Evolutionary conservation across 1,140 invertebrate species (phyloP).

Genomic region (Geopemphigus sp.): DNA sequence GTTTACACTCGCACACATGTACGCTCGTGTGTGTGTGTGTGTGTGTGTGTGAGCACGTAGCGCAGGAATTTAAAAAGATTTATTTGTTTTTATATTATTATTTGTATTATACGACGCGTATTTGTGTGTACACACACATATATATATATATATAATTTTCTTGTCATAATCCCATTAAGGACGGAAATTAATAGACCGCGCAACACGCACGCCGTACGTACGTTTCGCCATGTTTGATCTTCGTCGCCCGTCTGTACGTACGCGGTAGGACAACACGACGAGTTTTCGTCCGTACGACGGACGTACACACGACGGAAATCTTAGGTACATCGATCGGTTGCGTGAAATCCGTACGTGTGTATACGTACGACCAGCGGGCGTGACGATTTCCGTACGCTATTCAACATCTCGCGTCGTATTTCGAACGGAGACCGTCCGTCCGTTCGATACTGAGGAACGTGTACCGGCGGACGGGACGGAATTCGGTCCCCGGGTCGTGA

Average conservation of each 20-base stretch:
- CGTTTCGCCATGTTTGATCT: background rate
- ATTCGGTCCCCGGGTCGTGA: too few species aligned
- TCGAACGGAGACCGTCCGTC: too few species aligned
- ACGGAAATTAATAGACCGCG: constrained; percentile 44
- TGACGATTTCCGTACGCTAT: too few species aligned
- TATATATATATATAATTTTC: constrained; percentile 25
- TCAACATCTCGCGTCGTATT: too few species aligned
- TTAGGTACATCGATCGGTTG: too few species aligned
- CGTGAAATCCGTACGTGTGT: too few species aligned
- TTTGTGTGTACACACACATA: too few species aligned
- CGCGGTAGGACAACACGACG: background rate
- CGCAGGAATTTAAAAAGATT: constrained; percentile 34
- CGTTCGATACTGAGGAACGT: background rate
- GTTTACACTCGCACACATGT: background rate
- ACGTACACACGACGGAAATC: too few species aligned
- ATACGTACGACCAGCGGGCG: too few species aligned
- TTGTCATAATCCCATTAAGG: constrained; percentile 49
- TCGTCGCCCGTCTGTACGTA: background rate
- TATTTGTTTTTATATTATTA: constrained; percentile 44
- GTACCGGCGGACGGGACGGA: background rate
- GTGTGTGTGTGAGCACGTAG: background rate
- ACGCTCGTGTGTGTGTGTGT: background rate
- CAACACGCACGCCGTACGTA: background rate
- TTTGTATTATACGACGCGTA: background rate
- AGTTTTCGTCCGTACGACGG: too few species aligned